phyloP scores from a whole-genome alignment of 1,140 invertebrate species.

The Drosophila nigrodunni region DNA sequence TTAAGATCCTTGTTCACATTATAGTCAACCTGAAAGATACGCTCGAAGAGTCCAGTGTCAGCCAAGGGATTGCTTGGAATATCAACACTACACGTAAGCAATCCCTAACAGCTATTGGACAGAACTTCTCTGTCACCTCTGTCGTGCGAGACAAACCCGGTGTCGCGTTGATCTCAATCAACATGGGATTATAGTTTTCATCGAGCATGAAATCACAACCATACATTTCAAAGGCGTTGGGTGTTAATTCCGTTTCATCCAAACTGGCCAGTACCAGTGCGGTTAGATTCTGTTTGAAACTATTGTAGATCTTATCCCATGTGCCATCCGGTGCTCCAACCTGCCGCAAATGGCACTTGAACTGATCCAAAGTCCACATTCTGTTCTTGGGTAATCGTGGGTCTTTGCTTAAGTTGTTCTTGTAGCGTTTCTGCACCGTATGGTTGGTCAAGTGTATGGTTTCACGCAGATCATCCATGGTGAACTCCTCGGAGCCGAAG shows the following conservation, averaged over 20 bases:
- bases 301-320: constrained; percentile 92
- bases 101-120: constrained; percentile 92
- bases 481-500: constrained; percentile 95
- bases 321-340: constrained; percentile 83
- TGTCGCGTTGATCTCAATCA: constrained; percentile 97
- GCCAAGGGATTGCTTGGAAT: constrained; percentile 85
- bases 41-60: constrained; percentile 87
- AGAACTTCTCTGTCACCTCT: constrained; percentile 92
- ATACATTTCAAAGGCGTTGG: constrained; percentile 95
- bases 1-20: constrained; percentile 61
- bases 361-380: constrained; percentile 94
- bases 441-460: constrained; percentile 97
- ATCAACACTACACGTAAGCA: constrained; percentile 92
- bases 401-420: constrained; percentile 87
- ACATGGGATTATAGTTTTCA: constrained; percentile 93
- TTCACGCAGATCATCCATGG: constrained; percentile 92
- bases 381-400: constrained; percentile 90
- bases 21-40: constrained; percentile 77
- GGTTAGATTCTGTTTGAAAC: constrained; percentile 93
- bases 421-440: constrained; percentile 94
- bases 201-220: constrained; percentile 96
- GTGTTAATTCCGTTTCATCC: constrained; percentile 91
- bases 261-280: constrained; percentile 90
- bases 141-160: constrained; percentile 94
- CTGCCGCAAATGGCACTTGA: constrained; percentile 88